A percentile compares a stretch with the other conserved stretches of the same genome.
Evolutionary conservation across 2,113 vertebrate species (phyloP).

Genomic region (Chelonoidis abingdonii): DNA sequence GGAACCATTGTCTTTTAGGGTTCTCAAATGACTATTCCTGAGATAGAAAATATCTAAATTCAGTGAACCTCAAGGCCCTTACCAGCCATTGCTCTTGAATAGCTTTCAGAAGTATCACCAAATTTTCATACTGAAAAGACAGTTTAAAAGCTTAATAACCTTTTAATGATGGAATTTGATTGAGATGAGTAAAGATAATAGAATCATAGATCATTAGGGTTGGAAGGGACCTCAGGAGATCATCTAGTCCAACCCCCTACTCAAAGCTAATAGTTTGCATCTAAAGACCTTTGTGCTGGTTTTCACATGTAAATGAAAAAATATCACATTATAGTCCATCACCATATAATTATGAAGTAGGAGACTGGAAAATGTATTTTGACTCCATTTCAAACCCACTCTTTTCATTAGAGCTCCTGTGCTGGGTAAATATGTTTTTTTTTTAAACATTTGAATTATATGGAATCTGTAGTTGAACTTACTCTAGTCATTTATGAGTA

Average conservation of each 20-base stretch:
- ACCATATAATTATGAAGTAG: not conserved
- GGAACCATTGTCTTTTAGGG: not conserved
- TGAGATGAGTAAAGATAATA: not conserved
- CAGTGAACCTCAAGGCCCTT: slow-evolving; percentile 17
- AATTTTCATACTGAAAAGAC: slow-evolving; percentile 33
- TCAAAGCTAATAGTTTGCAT: not conserved
- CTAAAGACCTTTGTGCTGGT: not conserved
- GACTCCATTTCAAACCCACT: not conserved
- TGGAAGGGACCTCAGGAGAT: too few relatives aligned
- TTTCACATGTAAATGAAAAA: not conserved
- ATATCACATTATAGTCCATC: not conserved
- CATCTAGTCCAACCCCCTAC: too few relatives aligned
- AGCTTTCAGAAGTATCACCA: not conserved
- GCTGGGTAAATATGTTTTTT: not conserved
- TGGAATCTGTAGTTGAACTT: not conserved
- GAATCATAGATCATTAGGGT: too few relatives aligned
- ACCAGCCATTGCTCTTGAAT: slow-evolving; percentile 16
- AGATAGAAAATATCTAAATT: not conserved
- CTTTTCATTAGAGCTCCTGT: not conserved
- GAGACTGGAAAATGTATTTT: not conserved
- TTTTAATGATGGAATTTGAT: slow-evolving; percentile 17
- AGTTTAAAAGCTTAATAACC: slow-evolving; percentile 7
- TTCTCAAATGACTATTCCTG: slow-evolving; percentile 27
- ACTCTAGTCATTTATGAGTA: not conserved
- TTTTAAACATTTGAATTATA: not conserved